These are phyloP conservation scores for Deilephila elpenor DNA, from an alignment of 2,888 invertebrate genomes.

Conservation along the genomic window DNA sequence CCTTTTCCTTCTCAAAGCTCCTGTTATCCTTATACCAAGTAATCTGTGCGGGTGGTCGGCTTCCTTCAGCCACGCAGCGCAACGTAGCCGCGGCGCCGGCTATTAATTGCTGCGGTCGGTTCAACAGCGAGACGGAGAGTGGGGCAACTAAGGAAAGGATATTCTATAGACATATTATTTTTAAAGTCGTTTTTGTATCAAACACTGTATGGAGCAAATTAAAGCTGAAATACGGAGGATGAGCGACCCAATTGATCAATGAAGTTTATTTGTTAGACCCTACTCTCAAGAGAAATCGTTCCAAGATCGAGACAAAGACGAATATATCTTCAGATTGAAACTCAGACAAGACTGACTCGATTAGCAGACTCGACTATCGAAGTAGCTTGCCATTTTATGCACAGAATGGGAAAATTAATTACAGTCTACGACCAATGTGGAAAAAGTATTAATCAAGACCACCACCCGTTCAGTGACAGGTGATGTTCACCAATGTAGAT, in stretches of 20 bases:
- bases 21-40: constrained; percentile 93
- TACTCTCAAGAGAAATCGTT: too few relatives aligned
- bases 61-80: constrained; percentile 93
- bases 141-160: constrained; percentile 88
- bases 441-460: neutral
- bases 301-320: too few relatives aligned
- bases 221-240: too few relatives aligned
- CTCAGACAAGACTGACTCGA: too few relatives aligned
- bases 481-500: neutral
- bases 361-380: too few relatives aligned
- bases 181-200: neutral
- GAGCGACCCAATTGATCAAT: too few relatives aligned
- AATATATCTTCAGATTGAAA: too few relatives aligned
- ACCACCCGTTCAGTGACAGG: neutral
- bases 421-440: neutral
- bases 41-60: constrained; percentile 92
- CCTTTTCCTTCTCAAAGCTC: constrained; percentile 89
- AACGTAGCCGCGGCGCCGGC: constrained; percentile 91
- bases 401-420: too few relatives aligned
- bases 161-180: neutral
- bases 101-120: constrained; percentile 90
- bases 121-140: constrained; percentile 89
- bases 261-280: too few relatives aligned
- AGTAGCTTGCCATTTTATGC: too few relatives aligned
- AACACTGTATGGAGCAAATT: neutral